Evolutionary conservation across 2,797 vertebrate species (phyloP), one percentile per base, ranked within the genome.

Genomic region (Pangasius macronema): DNA sequence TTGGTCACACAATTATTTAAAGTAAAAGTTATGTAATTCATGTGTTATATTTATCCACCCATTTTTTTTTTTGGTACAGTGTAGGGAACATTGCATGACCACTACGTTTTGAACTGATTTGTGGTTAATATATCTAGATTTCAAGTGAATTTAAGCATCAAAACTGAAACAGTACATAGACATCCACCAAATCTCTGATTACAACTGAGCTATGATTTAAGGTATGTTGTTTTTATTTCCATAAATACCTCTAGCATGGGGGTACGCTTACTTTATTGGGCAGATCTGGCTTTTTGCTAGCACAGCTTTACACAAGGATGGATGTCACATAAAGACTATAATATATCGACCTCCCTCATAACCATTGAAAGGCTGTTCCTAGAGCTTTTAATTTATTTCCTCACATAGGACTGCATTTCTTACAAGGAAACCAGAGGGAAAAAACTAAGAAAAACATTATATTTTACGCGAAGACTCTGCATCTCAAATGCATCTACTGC

Each of bases 261-360:
- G 92, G 93, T 89, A 91, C 85, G 79, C 92, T 53, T 92, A 91
- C 90, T 96, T 95, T 95, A 95, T 95, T 90, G 92, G 92, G 87
- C 90, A 79, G 82, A 89, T 89, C 92, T 92, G 88, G 89, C 90
- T 94, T 92, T 93, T 93, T 68, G 88, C 91, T 91, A 91, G 92
- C 90, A 90, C 80, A 90, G 91, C 89, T 95, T 96, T 75, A 49
- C 10, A 14, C 42, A 94, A 93, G 91, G 93, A 92, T 51, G 73
- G 89, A 89, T 94, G 94, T 95, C 95, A 94, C 93, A 95, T 95
- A 95, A 95, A 95, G 92, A 94, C 89, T 84, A 90, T 94, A 95
- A 95, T 95, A 94, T 95, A 94, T 91, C 92, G 92, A 87, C 92
- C 92, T 93, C 87, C 67, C 92, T 75, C 72, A 75, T 75, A 75